Base-by-base conservation (phyloP, 1,140 invertebrate species). In the Drosophila truncata region DNA sequence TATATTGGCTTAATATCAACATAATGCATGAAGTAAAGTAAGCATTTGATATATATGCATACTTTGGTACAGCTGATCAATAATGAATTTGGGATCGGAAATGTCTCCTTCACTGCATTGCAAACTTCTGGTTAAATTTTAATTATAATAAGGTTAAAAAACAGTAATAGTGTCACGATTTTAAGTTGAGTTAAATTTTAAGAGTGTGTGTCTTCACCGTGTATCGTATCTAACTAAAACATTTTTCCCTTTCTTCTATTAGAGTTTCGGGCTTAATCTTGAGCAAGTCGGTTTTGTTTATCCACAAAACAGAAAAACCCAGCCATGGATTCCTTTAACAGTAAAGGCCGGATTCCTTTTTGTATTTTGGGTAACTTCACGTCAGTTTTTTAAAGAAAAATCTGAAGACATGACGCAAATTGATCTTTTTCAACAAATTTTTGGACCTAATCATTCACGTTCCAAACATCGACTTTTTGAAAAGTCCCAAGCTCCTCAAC, bases 351-450 rank as follows among this genome's bases (percentile, higher is more conserved):
- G 97, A 25, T 99, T 97, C 92, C 97, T 98, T 35, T 94, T 96
- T n/a, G 97, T 98, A 95, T 99, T 99, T 93, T 99, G 98, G 97
- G 95, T 99, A 69, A 99, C 98, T 11, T 94, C 99, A 91, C 94
- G 97, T 16, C 98, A 99, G 91, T 97, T 96, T 84, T 96, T 97
- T 70, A 95, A 97, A 82, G 98, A 99, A 92, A 94, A 95, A 93
- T 93, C 49, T 93, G 31, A 79, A 20, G 27, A 94, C 73, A 94
- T 94, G 20, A 92, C 93, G 41, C 94, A 95, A 94, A 94, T 23
- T 94, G 94, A 23, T 93, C 7, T 95, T 5, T 82, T 96, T 23
- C 94, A 95, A 47, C 95, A 96, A 81, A 96, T 97, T 94, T 95
- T 95, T 37, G 96, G 96, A 55, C 96, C 96, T 4, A 91, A 97